phyloP scores from a whole-genome alignment of 1,140 invertebrate species.

The Danaus plexippus region DNA sequence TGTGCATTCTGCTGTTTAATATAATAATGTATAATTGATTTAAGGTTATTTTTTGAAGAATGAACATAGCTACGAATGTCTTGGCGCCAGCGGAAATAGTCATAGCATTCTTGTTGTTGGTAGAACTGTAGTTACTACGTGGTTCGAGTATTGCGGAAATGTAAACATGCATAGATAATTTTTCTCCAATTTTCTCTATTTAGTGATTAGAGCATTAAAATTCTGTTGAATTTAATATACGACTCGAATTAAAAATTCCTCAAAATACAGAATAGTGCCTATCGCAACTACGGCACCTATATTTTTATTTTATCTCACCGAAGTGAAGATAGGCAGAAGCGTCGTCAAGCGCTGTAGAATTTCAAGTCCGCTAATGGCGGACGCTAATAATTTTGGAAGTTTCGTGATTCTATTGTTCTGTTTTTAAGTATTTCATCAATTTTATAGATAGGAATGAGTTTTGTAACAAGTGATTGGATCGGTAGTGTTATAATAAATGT shows the following conservation, averaged over 20 bases:
- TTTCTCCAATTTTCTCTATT: slow-evolving; percentile 39
- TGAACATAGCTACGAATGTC: slow-evolving; percentile 26
- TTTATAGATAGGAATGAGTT: slow-evolving; percentile 47
- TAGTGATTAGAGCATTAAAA: slow-evolving; percentile 29
- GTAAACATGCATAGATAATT: slow-evolving; percentile 65
- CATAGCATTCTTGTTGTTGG: slow-evolving; percentile 43
- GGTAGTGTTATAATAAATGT: slow-evolving; percentile 49
- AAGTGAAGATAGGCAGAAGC: slow-evolving; percentile 67
- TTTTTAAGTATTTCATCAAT: slow-evolving; percentile 46
- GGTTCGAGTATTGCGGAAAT: slow-evolving; percentile 63
- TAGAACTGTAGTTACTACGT: slow-evolving; percentile 61
- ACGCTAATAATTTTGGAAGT: slow-evolving; percentile 71
- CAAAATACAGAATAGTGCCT: slow-evolving; percentile 19
- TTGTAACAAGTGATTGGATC: slow-evolving; percentile 47
- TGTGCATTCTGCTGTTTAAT: no score
- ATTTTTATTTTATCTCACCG: slow-evolving; percentile 57
- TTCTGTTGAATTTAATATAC: slow-evolving; percentile 22
- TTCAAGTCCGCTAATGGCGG: slow-evolving; percentile 70
- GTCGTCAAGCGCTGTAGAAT: slow-evolving; percentile 65
- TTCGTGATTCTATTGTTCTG: slow-evolving; percentile 71
- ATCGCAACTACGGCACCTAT: slow-evolving; percentile 17
- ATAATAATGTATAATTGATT: not conserved
- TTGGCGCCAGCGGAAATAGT: slow-evolving; percentile 64
- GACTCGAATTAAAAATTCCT: slow-evolving; percentile 23
- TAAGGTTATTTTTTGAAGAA: not conserved